Base-by-base conservation (phyloP, 2,888 invertebrate species). In the Dolichomitus sp. region DNA sequence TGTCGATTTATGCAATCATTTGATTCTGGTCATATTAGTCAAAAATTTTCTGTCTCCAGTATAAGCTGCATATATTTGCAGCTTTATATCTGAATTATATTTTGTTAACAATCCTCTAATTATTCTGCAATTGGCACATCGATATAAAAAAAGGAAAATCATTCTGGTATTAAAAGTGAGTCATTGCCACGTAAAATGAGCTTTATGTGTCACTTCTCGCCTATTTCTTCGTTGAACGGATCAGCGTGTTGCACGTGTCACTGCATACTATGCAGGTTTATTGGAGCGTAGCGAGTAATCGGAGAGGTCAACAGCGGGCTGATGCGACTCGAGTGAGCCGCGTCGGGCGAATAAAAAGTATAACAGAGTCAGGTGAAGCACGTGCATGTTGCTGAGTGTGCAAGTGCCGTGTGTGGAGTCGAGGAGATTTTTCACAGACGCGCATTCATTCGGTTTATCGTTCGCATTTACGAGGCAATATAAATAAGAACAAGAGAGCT, bases 361-460 rank as follows among this genome's bases (percentile, higher is more conserved):
- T 48, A 59, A 72, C 42, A 57, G 72, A 45, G 42, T 59, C 59
- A 30, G 72, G 57, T 48, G 42, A 72, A 19, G 33, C 45, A 45
- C 72, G 72, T 37, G 45, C 42, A 40, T 42, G 30, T 9, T 27
- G 19, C 45, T 30, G 68, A 52, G 19, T 59, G 72, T 45, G 30
- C 59, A 48, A 52, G 37, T 7, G 50, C 17, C 37, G 40, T 19
- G 9, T 30, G 7, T 7, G 42, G 23, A 54, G 59, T 45, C n/a
- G 14, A 19, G 33, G 59, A 59, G 45, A 48, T 72, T 72, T 42
- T 59, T 65, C 65, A 45, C 30, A 45, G 23, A 12, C 45, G 23
- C 19, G 72, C 72, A 33, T 59, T 72, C 30, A 33, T 72, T 72
- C 72, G 30, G 33, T 59, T 59, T 57, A 17, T 72, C 72, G 72